Percentiles rank a stretch among this genome's conserved stretches.
Evolutionary conservation across 2,113 vertebrate species (phyloP).

Genomic region (Gila orcuttii): DNA sequence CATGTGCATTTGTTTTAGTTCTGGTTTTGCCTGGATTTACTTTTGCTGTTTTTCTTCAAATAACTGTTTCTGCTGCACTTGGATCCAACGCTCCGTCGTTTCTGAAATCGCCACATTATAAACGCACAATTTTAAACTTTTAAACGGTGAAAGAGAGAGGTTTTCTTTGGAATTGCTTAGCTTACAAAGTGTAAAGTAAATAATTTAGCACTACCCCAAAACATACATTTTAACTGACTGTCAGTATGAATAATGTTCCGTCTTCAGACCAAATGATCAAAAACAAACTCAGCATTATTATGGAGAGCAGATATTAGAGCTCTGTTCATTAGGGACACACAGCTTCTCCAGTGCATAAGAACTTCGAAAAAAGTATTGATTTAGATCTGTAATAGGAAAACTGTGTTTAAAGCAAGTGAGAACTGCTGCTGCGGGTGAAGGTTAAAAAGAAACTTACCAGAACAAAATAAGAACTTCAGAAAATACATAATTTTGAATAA

Average conservation of each 20-base stretch:
- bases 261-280: not conserved
- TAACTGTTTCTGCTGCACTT: too few relatives aligned
- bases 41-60: too few relatives aligned
- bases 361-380: not conserved
- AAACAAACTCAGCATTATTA: not conserved
- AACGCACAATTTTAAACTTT: not conserved
- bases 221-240: not conserved
- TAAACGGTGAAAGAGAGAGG: not conserved
- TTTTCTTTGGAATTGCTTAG: conserved; percentile 2
- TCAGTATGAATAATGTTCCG: not conserved
- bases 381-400: not conserved
- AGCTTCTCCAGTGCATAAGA: not conserved
- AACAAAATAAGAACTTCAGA: not conserved
- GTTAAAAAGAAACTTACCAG: not conserved
- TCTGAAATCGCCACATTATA: too few relatives aligned
- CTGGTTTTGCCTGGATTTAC: too few relatives aligned
- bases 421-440: not conserved
- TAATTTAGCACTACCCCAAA: not conserved
- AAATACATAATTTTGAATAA: not conserved
- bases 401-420: not conserved
- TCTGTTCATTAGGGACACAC: not conserved
- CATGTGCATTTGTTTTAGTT: too few relatives aligned
- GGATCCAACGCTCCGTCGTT: too few relatives aligned
- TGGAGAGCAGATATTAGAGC: not conserved
- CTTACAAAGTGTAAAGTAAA: not conserved